Evolutionary conservation across 1,140 invertebrate genomes (phyloP), one percentile per base, ranked within the genome.

Genomic region (Saxidomus purpurata): DNA sequence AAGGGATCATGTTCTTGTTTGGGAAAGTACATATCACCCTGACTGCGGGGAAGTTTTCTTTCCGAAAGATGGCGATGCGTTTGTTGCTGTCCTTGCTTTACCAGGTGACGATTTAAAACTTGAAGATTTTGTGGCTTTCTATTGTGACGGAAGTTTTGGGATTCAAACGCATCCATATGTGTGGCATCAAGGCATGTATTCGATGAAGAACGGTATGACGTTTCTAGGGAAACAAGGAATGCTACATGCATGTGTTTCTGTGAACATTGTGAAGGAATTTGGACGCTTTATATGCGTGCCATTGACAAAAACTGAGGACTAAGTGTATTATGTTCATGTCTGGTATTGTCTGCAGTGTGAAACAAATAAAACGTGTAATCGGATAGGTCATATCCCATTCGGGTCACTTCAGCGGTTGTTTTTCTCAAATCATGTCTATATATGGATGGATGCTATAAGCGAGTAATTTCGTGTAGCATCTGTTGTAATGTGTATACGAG

Each of bases 11-110:
- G 88, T 89, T 11, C 76, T 89, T 11, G 84, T 71, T 19, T 59
- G 85, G 36, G 90, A 88, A 38, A 81, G 71, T 31, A 90, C 82
- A 8, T 90, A 88, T 47, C 90, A 90, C 55, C 90, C 90, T n/a
- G 90, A 90, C 34, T 80, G 90, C 3, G 90, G 90, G 15, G 79
- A 90, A 69, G 83, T 90, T 52, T 90, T 90, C 63, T 90, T 80
- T 49, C 89, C 89, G 19, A 34, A 71, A 81, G 61, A 86, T 63
- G 76, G 83, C 49, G 77, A 87, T 13, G 38, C 61, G 19, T 90
- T 90, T 63, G 79, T 90, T 15, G 76, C 74, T n/a, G 59, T 87
- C 22, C 36, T 90, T 43, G 89, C 89, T 28, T 77, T 90, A n/a
- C 89, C 83, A 34, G 82, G 89, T 25, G 89, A 90, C 31, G 89